These are phyloP conservation scores for Perizoma affinitatum DNA, from an alignment of 2,888 invertebrate genomes.

Conservation along the genomic window DNA sequence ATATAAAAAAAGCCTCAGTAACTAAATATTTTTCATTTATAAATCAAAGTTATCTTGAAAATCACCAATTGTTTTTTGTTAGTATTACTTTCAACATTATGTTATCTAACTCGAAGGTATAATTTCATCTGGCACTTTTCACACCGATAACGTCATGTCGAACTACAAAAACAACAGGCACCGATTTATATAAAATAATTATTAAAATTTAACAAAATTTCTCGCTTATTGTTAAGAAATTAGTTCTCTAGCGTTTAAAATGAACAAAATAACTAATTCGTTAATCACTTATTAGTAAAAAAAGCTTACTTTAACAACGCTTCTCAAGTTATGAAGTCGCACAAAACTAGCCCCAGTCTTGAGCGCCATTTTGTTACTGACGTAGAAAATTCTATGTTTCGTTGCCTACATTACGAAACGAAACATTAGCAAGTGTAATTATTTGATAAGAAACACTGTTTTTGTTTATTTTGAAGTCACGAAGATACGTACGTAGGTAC, in stretches of 20 bases:
- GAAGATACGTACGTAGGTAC: too few species aligned
- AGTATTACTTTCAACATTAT: slow-evolving; percentile 18
- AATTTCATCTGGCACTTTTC: slow-evolving; percentile 15
- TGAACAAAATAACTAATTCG: background rate
- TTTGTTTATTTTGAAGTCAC: too few species aligned
- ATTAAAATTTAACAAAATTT: too few species aligned
- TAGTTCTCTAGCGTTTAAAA: background rate
- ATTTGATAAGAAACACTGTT: too few species aligned
- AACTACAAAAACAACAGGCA: slow-evolving; percentile 31
- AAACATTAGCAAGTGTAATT: slow-evolving; percentile 57
- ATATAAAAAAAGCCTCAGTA: too few species aligned
- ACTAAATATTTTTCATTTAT: background rate
- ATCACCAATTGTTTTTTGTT: background rate
- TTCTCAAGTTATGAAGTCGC: slow-evolving; percentile 53
- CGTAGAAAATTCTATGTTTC: slow-evolving; percentile 6
- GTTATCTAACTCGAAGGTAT: background rate
- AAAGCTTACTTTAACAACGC: slow-evolving; percentile 60
- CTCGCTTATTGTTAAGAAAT: background rate
- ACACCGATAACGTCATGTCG: slow-evolving; percentile 21
- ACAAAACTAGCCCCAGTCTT: slow-evolving; percentile 64
- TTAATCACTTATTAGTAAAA: background rate
- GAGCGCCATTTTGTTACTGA: slow-evolving; percentile 71
- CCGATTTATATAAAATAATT: slow-evolving; percentile 17
- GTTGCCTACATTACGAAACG: slow-evolving; percentile 38
- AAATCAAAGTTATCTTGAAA: slow-evolving; percentile 17